These are phyloP conservation scores for Trileptium ribeirensis DNA, from an alignment of 2,888 invertebrate genomes.

Conservation along the genomic window DNA sequence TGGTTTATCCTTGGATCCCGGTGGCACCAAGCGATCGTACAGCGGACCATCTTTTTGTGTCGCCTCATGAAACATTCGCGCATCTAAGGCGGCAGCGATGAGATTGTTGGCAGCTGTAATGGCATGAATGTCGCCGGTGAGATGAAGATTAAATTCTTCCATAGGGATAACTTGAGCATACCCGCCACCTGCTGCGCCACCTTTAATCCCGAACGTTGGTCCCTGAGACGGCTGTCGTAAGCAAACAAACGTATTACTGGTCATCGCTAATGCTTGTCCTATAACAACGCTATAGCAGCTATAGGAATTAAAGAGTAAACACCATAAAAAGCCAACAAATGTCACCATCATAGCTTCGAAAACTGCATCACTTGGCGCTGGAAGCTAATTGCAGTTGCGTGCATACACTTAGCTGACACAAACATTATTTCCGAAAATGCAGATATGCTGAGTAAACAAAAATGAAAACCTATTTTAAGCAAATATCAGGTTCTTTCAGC, in stretches of 20 bases:
- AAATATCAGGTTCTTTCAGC: too few relatives aligned
- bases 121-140: conserved; percentile 92
- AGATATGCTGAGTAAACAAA: too few relatives aligned
- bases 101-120: conserved; percentile 95
- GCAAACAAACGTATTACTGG: conserved; percentile 76
- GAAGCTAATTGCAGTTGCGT: too few relatives aligned
- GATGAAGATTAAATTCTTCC: conserved; percentile 97
- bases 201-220: conserved; percentile 95
- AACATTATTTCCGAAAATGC: too few relatives aligned
- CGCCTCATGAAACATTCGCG: conserved; percentile 88
- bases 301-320: too few relatives aligned
- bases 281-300: too few relatives aligned
- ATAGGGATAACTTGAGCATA: conserved; percentile 90
- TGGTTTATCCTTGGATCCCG: conserved; percentile 62
- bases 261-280: conserved; percentile 80
- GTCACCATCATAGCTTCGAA: too few relatives aligned
- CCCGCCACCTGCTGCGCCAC: conserved; percentile 96
- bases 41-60: conserved; percentile 73
- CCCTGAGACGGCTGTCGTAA: conserved; percentile 96
- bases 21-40: conserved; percentile 79
- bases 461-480: too few relatives aligned
- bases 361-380: too few relatives aligned
- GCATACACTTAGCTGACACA: too few relatives aligned
- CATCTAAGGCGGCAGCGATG: conserved; percentile 92
- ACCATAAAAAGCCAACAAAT: too few relatives aligned